Percentiles rank a stretch among this genome's conserved stretches.
Conservation (phyloP, 2,797 vertebrate genomes). For the Chloroceryle inda region DNA sequence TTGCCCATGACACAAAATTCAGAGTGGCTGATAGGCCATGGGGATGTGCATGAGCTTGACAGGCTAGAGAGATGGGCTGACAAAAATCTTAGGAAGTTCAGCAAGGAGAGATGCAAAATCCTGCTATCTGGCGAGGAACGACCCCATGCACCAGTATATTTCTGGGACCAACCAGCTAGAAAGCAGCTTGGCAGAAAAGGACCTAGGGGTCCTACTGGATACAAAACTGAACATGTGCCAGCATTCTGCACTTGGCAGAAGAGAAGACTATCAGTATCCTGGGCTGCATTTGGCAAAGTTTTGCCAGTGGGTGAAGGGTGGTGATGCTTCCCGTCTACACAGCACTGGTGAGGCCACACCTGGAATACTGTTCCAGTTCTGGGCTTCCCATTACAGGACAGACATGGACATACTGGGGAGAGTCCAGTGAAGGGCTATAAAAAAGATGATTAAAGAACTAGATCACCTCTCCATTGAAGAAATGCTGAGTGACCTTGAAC, state of each 20-base stretch:
- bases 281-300: neutral
- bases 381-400: too few relatives aligned
- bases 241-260: rapidly evolving
- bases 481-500: neutral
- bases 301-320: neutral
- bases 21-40: neutral
- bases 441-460: neutral
- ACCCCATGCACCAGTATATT: neutral
- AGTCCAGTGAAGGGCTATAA: neutral
- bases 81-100: neutral
- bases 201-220: neutral
- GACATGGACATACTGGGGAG: too few relatives aligned
- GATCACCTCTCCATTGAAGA: neutral
- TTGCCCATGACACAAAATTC: neutral
- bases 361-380: too few relatives aligned
- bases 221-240: neutral
- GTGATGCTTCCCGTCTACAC: neutral
- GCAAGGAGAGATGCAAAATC: neutral
- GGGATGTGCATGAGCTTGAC: rapidly evolving
- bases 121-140: neutral
- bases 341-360: too few relatives aligned
- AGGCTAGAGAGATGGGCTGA: neutral
- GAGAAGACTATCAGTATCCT: neutral
- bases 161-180: neutral
- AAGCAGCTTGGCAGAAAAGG: neutral